Evolutionary conservation across 2,113 vertebrate species (phyloP), one percentile per base, ranked within the genome.

Genomic region (Canis aureus): DNA sequence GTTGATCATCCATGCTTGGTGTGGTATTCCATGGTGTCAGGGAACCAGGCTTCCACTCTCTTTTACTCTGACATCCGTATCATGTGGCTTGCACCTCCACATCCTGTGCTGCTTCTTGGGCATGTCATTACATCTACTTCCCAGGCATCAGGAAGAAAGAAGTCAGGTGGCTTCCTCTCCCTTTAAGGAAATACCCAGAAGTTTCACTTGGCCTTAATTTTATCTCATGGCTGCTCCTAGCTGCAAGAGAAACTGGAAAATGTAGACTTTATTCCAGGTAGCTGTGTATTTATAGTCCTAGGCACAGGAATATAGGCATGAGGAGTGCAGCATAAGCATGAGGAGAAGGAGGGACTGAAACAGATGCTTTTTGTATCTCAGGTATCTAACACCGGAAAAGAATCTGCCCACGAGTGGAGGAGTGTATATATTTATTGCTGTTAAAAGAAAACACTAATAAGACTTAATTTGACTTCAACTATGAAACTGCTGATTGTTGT

Each of bases 101-200:
- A 23, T 86, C 76, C 25, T 25, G 0, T 17, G 20, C 29, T 13
- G 29, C 55, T 59, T 84, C 51, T 51, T 11, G 10, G 8, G 38
- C 5, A 13, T 57, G 62, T 74, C 15, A 15, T 6, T 27, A 27
- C 4, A 76, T 49, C 29, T 78, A 4, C 8, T 55, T 82, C 27
- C 23, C 57, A 95, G 74, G 32, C 27, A 81, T 32, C 8, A 9
- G 16, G 32, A 78, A 85, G 59, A 82, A 89, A 86, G 51, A 53
- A 87, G 51, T 55, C 91, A 2, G 59, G 11, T 78, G 16, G 27
- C 4, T 60, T 86, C 35, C 17, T 81, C 9, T 91, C 51, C n/a
- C 16, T 3, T 89, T 83, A 66, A 85, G 43, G 32, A 89, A 94
- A 91, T 62, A 74, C n/a, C 51, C 71, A n/a, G 27, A 93, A 93